Base-by-base conservation (phyloP, 2,888 invertebrate species). In the Halocaridina rubra region DNA sequence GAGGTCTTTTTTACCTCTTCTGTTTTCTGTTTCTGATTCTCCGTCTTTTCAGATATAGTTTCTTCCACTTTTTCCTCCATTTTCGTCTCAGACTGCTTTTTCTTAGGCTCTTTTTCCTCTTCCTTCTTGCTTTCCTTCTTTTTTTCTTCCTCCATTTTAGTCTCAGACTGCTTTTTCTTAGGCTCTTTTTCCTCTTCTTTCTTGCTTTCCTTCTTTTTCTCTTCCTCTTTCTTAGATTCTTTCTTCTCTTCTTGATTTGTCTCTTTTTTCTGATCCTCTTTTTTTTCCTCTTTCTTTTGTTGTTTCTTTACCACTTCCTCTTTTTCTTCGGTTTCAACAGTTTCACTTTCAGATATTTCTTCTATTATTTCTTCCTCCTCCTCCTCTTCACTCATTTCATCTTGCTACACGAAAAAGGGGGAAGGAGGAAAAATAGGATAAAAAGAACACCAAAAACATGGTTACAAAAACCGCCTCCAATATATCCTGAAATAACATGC, bases 181-280 rank as follows among this genome's bases (percentile, higher is more conserved):
- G 22, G 53, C 24, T 53, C 81, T 57, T 87, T 87, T 30, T 77
- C 57, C 81, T 76, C 74, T 27, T 74, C 53, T 80, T 80, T 77
- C 87, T 88, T 75, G 82, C 86, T n/a, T 81, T 85, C 33, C 84
- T 88, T 30, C 64, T 32, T 79, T 88, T 87, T 64, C 80, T 86
- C 30, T 78, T 80, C 71, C 33, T 80, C 75, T 76, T 88, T 88
- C 81, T 84, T 85, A 2, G 85, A 84, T 32, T 86, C 89, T 27
- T 75, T 53, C 77, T 86, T 85, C 57, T 85, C 84, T 27, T 81
- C 84, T 76, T 89, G 87, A 29, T 81, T n/a, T n/a, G 78, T 77
- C 80, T 85, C 32, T 88, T 74, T 30, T 89, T 89, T 91, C 91
- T 90, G 91, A 91, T 88, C 90, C 91, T 84, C 84, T 91, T 91